phyloP scores from a whole-genome alignment of 2,797 vertebrate species.

The Pipistrellus pipistrellus region DNA sequence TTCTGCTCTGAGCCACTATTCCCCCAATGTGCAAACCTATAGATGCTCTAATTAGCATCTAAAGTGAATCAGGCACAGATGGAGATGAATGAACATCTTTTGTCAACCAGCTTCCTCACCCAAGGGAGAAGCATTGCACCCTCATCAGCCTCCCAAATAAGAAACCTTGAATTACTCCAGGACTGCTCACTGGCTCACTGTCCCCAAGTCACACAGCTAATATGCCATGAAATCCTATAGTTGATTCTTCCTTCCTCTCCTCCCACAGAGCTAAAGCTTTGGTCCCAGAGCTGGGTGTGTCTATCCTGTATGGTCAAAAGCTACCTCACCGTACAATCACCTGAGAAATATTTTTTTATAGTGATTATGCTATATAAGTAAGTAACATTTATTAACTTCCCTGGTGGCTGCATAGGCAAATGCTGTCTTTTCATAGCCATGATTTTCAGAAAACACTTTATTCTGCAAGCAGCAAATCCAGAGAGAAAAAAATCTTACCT shows the following conservation, averaged over 20 bases:
- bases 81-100: not conserved
- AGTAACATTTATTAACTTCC: not conserved
- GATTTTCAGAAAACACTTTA: conserved; percentile 20
- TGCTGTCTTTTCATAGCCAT: not conserved
- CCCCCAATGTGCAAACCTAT: not conserved
- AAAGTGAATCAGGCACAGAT: not conserved
- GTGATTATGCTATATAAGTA: not conserved
- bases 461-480: not conserved
- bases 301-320: not conserved
- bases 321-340: not conserved
- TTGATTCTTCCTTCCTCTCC: not conserved
- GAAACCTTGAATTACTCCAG: not conserved
- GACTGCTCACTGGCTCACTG: no score
- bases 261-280: not conserved
- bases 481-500: not conserved
- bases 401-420: not conserved
- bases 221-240: not conserved
- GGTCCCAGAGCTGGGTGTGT: not conserved
- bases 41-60: not conserved
- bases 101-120: not conserved
- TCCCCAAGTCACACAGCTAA: not conserved
- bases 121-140: not conserved
- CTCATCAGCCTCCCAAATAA: not conserved
- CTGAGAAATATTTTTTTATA: not conserved
- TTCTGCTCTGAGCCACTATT: not conserved